Evolutionary conservation across 2,113 vertebrate species (phyloP).

Genomic region (Cephalopholis sonnerati): DNA sequence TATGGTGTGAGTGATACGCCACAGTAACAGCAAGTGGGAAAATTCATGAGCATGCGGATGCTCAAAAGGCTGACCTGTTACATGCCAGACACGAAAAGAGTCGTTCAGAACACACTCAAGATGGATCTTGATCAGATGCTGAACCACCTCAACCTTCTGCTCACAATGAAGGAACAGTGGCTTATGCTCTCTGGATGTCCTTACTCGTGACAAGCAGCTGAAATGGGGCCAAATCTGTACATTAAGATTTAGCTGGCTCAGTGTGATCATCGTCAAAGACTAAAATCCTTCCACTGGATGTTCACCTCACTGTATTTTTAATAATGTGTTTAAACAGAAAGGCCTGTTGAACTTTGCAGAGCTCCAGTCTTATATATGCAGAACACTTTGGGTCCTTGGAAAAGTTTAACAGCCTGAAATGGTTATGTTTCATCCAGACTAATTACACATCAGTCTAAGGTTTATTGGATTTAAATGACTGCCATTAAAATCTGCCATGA

Average conservation of each 20-base stretch:
- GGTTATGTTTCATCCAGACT: slow-evolving; percentile 20
- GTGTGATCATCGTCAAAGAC: neutral
- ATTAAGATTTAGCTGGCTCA: neutral
- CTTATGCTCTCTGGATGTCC: neutral
- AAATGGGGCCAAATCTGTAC: neutral
- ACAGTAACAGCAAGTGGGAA: too few species aligned
- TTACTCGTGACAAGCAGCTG: neutral
- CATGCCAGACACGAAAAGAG: too few species aligned
- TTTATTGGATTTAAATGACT: slow-evolving; percentile 57
- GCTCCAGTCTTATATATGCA: neutral
- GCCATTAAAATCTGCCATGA: slow-evolving; percentile 39
- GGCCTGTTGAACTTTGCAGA: neutral
- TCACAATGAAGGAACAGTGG: neutral
- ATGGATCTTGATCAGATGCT: slow-evolving; percentile 20
- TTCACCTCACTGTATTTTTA: neutral
- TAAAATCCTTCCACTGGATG: neutral
- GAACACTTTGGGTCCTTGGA: neutral
- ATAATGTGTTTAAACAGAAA: neutral
- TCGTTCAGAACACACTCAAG: neutral
- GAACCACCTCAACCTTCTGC: neutral
- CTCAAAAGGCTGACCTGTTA: too few species aligned
- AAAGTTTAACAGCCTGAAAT: slow-evolving; percentile 12
- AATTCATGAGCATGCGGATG: too few species aligned
- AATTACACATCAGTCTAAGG: slow-evolving; percentile 25
- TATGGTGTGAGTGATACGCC: too few species aligned